These are phyloP conservation scores for Myotis vivesi DNA, from an alignment of 2,797 vertebrate genomes.

Conservation along the genomic window DNA sequence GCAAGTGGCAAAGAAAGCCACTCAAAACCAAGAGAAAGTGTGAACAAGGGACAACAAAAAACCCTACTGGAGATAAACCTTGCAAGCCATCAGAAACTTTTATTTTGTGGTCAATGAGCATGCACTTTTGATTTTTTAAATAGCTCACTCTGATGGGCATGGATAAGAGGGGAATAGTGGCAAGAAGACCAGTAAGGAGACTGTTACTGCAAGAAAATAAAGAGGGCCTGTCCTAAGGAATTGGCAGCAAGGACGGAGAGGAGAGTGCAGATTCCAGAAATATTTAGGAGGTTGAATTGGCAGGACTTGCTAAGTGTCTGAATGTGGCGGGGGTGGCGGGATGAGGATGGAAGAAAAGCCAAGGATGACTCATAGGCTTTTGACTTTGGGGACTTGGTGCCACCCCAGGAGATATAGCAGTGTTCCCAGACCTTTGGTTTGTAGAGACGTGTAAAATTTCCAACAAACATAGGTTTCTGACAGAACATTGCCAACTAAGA, in stretches of 20 bases:
- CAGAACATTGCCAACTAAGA: conserved; percentile 49
- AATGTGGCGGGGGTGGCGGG: conserved; percentile 67
- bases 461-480: conserved; percentile 33
- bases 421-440: conserved; percentile 71
- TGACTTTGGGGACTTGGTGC: conserved; percentile 73
- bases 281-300: conserved; percentile 75
- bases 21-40: neutral
- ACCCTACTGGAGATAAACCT: neutral
- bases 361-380: conserved; percentile 75
- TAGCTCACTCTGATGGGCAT: neutral
- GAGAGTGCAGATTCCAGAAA: conserved; percentile 76
- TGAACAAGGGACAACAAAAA: neutral
- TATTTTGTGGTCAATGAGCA: neutral
- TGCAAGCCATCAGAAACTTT: neutral
- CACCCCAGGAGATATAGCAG: conserved; percentile 68
- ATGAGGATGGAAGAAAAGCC: conserved; percentile 63
- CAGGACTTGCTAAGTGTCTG: conserved; percentile 69
- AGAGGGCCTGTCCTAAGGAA: conserved; percentile 72
- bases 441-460: conserved; percentile 52
- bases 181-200: conserved; percentile 18
- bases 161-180: neutral
- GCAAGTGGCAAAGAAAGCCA: neutral
- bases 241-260: conserved; percentile 63
- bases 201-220: conserved; percentile 57
- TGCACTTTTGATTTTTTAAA: conserved; percentile 18